Evolutionary conservation across 2,113 vertebrate species (phyloP), one percentile per base, ranked within the genome.

Genomic region (Leptocoma aspasia): DNA sequence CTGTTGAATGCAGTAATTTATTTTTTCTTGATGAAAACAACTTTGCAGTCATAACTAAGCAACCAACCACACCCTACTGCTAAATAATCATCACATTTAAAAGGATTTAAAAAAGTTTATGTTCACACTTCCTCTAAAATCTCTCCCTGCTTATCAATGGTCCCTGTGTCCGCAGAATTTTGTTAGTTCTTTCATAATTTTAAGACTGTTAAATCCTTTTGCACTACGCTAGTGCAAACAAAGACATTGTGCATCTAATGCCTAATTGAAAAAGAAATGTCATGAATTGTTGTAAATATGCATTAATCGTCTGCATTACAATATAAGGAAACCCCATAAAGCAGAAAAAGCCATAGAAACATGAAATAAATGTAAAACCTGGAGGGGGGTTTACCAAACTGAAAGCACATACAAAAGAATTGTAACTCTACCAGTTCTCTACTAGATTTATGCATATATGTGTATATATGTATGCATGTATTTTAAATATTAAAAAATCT

Each of bases 91-190:
- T 23, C 21, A 8, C 2, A 57, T 49, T 66, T 44, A 21, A 22
- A 71, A 68, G 42, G 1, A 3, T 61, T n/a, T 31, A 2, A 2
- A 0, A 35, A 5, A n/a, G 4, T 41, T 24, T 42, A 26, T 30
- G 26, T 83, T 66, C 45, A 17, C 8, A 44, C 16, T 4, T 6
- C 49, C 11, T 65, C 20, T 56, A 50, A 79, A 75, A 79, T 44
- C 30, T 49, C 8, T 30, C 30, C 5, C 13, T 57, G 18, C 6
- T 70, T 79, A n/a, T 41, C 66, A 47, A 71, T 42, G 8, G 3
- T 75, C 5, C 15, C 16, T 42, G 13, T 80, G 18, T 21, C 5
- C 10, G 4, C 6, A 71, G 56, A 26, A 66, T 57, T 86, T 31
- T 22, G 3, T 70, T 56, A 52, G 13, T 26, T 21, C 5, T 33